Percentiles rank a stretch among this genome's conserved stretches.
Evolutionary conservation across 2,113 vertebrate species (phyloP).

Genomic region (Atractosteus spatula): DNA sequence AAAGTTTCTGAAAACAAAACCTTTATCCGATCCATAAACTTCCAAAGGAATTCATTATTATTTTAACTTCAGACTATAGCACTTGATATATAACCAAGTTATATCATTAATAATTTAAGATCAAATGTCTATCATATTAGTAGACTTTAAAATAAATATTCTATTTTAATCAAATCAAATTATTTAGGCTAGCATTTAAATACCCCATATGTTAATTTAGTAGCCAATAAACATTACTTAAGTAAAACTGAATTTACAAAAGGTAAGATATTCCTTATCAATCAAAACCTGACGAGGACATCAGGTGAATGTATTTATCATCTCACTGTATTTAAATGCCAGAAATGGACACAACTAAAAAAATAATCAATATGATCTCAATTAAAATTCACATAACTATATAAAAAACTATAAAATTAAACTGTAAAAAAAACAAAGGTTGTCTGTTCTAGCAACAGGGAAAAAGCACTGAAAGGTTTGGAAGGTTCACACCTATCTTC

Average conservation of each 20-base stretch:
- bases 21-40: slow-evolving; percentile 7
- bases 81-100: background rate
- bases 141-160: background rate
- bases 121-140: background rate
- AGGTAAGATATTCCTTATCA: background rate
- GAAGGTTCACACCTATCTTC: too few species aligned
- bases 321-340: too few species aligned
- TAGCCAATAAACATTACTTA: background rate
- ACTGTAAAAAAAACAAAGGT: too few species aligned
- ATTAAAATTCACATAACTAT: too few species aligned
- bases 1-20: background rate
- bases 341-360: too few species aligned
- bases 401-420: too few species aligned
- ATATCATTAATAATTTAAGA: background rate
- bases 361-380: too few species aligned
- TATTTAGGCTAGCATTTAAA: background rate
- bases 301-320: too few species aligned
- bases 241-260: background rate
- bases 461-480: too few species aligned
- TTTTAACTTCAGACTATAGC: background rate
- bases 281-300: background rate
- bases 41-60: background rate
- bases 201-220: background rate
- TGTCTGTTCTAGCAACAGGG: too few species aligned
- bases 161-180: background rate